A percentile compares a stretch with the other conserved stretches of the same genome.
Evolutionary conservation across 1,140 invertebrate genomes (phyloP).

Genomic region (Apis cerana): DNA sequence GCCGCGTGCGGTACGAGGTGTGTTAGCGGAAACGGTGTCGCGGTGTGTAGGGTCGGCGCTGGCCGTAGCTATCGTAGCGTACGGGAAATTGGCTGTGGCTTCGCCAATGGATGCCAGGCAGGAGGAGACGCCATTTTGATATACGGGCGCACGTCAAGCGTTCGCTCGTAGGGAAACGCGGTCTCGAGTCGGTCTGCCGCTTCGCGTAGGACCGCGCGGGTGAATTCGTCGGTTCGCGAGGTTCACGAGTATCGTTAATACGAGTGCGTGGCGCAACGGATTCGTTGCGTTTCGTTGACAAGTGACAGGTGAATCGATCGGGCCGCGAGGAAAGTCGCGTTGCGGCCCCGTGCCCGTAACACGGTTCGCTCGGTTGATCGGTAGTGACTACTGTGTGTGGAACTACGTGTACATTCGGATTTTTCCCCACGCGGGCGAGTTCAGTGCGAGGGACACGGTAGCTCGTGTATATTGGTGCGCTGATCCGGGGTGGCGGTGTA

Average conservation of each 20-base stretch:
- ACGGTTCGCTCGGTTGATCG: slow-evolving; percentile 43
- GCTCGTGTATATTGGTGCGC: slow-evolving; percentile 37
- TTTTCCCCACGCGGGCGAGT: slow-evolving; percentile 57
- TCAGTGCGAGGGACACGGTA: slow-evolving; percentile 35
- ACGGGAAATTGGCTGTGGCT: slow-evolving; percentile 70
- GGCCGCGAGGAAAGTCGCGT: slow-evolving; percentile 55
- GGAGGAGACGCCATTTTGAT: slow-evolving; percentile 79
- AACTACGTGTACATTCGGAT: slow-evolving; percentile 42
- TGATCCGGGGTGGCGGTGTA: slow-evolving; percentile 45
- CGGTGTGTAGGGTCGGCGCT: slow-evolving; percentile 62
- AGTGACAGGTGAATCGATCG: slow-evolving; percentile 77
- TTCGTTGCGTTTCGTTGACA: slow-evolving; percentile 69
- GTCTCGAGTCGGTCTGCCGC: slow-evolving; percentile 59
- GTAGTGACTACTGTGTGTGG: slow-evolving; percentile 49
- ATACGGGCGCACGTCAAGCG: slow-evolving; percentile 76
- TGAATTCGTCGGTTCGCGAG: slow-evolving; percentile 48
- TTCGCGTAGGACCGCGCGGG: slow-evolving; percentile 48
- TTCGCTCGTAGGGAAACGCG: slow-evolving; percentile 64
- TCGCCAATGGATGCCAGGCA: slow-evolving; percentile 74
- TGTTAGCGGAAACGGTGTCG: slow-evolving; percentile 66
- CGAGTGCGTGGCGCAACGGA: slow-evolving; percentile 59
- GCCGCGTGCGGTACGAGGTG: slow-evolving; percentile 59
- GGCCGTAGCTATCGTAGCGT: slow-evolving; percentile 59
- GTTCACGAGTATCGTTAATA: slow-evolving; percentile 41
- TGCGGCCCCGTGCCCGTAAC: slow-evolving; percentile 49